phyloP scores from a whole-genome alignment of 2,888 invertebrate species.

The Cepaea hortensis region DNA sequence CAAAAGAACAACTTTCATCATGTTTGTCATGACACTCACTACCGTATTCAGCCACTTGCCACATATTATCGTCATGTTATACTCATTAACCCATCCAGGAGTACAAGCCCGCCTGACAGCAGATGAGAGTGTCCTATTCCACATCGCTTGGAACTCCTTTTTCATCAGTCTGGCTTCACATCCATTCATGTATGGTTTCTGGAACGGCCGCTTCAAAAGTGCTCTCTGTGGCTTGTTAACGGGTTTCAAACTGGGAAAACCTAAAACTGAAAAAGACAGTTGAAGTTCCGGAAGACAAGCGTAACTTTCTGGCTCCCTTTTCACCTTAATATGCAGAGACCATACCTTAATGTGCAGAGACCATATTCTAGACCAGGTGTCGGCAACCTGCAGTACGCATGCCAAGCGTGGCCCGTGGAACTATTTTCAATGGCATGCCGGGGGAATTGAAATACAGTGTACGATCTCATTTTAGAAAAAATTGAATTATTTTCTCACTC shows the following conservation, averaged over 20 bases:
- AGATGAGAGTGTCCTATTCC: slow-evolving; percentile 42
- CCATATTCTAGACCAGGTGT: background rate
- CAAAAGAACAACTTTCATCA: slow-evolving; percentile 53
- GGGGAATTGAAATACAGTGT: too few species aligned
- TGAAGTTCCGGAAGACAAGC: background rate
- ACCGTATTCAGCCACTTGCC: slow-evolving; percentile 53
- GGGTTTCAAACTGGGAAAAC: slow-evolving; percentile 3
- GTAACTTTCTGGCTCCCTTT: background rate
- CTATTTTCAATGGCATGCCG: too few species aligned
- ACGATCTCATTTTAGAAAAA: too few species aligned
- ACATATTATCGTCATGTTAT: slow-evolving; percentile 50
- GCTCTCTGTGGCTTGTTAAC: slow-evolving; percentile 40
- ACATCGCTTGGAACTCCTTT: slow-evolving; percentile 51
- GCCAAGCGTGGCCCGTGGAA: too few species aligned
- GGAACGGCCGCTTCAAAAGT: slow-evolving; percentile 52
- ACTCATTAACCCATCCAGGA: slow-evolving; percentile 28
- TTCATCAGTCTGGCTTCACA: slow-evolving; percentile 53
- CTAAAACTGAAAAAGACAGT: background rate
- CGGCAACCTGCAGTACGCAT: background rate
- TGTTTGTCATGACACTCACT: slow-evolving; percentile 54
- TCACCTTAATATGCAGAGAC: background rate
- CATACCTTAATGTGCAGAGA: too few species aligned
- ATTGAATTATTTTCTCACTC: too few species aligned
- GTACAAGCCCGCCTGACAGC: slow-evolving; percentile 10
- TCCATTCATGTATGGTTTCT: slow-evolving; percentile 56